A percentile compares a stretch with the other conserved stretches of the same genome.
phyloP scores from a whole-genome alignment of 2,888 invertebrate species.

The Cryptus viduatorius region DNA sequence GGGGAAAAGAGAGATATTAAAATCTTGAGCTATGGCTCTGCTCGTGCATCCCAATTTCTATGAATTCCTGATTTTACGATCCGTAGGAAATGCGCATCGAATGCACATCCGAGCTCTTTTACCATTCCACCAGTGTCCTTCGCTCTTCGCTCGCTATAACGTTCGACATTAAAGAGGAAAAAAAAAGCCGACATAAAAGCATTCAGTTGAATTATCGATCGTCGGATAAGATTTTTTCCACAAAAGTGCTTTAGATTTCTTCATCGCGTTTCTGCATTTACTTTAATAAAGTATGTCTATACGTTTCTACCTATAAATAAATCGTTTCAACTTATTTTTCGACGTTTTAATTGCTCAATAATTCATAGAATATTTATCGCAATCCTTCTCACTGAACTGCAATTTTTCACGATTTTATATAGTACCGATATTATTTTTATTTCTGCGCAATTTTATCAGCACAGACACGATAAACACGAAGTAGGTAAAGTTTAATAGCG shows the following conservation, averaged over 20 bases:
- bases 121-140: neutral
- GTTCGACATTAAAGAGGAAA: neutral
- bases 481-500: too few relatives aligned
- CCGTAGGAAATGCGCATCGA: conserved; percentile 43
- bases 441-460: too few relatives aligned
- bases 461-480: too few relatives aligned
- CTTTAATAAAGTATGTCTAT: too few relatives aligned
- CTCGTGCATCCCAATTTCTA: conserved; percentile 62
- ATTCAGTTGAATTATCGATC: conserved; percentile 24
- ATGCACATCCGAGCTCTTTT: conserved; percentile 37
- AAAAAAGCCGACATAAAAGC: neutral
- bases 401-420: too few relatives aligned
- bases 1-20: conserved; percentile 50
- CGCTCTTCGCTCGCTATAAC: conserved; percentile 4
- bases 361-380: too few relatives aligned
- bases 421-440: too few relatives aligned
- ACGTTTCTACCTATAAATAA: too few relatives aligned
- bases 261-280: too few relatives aligned
- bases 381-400: too few relatives aligned
- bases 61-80: conserved; percentile 60
- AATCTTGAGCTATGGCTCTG: conserved; percentile 53
- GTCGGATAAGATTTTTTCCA: neutral
- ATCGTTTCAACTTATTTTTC: too few relatives aligned
- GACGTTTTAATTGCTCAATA: too few relatives aligned
- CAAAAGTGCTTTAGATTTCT: neutral